Evolutionary conservation across 2,113 vertebrate species (phyloP), one percentile per base, ranked within the genome.

Genomic region (Actinemys pallida): DNA sequence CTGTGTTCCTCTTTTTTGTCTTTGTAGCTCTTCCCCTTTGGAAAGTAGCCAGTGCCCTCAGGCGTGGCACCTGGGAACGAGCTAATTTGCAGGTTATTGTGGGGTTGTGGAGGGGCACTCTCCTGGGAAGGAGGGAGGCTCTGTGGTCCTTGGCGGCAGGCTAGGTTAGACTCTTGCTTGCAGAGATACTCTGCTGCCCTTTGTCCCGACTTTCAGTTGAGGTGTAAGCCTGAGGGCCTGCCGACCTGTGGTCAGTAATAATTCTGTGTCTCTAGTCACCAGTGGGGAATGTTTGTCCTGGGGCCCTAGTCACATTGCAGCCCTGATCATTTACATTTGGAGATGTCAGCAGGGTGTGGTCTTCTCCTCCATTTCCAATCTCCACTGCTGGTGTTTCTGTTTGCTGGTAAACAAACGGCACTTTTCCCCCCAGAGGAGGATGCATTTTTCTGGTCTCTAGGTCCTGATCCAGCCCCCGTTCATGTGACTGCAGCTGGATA

Each of bases 1-100:
- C 76, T 1, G 42, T 31, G 2, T 0, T 20, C 39, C 27, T 14
- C 27, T 8, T 17, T 0, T 0, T 29, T 6, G 22, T 4, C 1
- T 2, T 2, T 0, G 24, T 25, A 14, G 19, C 5, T 35, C 6
- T 49, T 8, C 5, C n/a, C 52, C 14, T 3, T 2, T 1, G 81
- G 1, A 2, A 19, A 50, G 39, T 82, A 13, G 78, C 5, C 81
- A 0, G n/a, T 2, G 9, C 3, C 25, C 0, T 3, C 1, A 25
- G 24, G 3, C 4, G 11, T 5, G 57, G 53, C 76, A 3, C 3
- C 47, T 0, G 78, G 56, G 35, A 19, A 13, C 7, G 8, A 9
- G 31, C 4, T 7, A 19, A 0, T 16, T 24, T 8, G 81, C 2
- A 2, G 16, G 8, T 1, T n/a, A n/a, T 69, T 39, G 8, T 72